Conservation (phyloP, 2,888 invertebrate species). For the Phasia obesa region DNA sequence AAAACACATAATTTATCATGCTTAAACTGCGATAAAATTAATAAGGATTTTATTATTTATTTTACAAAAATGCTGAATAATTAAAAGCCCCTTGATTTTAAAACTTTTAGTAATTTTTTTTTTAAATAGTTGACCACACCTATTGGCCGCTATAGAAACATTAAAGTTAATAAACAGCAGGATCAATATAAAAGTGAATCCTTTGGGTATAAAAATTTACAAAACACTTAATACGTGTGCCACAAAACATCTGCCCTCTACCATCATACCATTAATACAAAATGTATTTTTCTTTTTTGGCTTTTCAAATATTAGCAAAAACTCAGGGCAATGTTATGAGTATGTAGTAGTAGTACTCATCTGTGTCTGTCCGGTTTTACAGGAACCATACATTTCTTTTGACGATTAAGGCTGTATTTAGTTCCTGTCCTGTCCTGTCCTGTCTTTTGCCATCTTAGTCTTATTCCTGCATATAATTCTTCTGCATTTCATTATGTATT, state of each 20-base stretch:
- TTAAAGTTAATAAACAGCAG: slow-evolving; percentile 6
- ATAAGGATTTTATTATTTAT: not conserved
- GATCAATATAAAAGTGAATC: slow-evolving; percentile 41
- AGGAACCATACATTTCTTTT: slow-evolving; percentile 55
- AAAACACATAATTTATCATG: not conserved
- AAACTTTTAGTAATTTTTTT: not conserved
- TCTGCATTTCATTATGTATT: slow-evolving; percentile 42
- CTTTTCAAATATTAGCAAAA: slow-evolving; percentile 19
- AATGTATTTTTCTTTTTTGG: slow-evolving; percentile 18
- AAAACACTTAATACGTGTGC: slow-evolving; percentile 56
- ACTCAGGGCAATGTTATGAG: not conserved
- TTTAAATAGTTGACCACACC: slow-evolving; percentile 18
- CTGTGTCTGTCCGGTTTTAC: slow-evolving; percentile 27
- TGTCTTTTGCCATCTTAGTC: slow-evolving; percentile 9
- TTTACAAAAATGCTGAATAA: not conserved
- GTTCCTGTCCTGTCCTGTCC: slow-evolving; percentile 68
- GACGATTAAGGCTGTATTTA: slow-evolving; percentile 60
- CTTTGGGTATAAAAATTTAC: not conserved
- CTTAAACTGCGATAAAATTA: not conserved
- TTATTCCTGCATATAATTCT: not conserved
- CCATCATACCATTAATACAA: slow-evolving; percentile 40
- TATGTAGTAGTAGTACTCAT: not conserved
- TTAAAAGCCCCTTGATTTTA: no score
- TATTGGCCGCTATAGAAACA: slow-evolving; percentile 25
- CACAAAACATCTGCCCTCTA: slow-evolving; percentile 60